Evolutionary conservation across 2,797 vertebrate genomes (phyloP).

Genomic region (Sorex maritimensis): DNA sequence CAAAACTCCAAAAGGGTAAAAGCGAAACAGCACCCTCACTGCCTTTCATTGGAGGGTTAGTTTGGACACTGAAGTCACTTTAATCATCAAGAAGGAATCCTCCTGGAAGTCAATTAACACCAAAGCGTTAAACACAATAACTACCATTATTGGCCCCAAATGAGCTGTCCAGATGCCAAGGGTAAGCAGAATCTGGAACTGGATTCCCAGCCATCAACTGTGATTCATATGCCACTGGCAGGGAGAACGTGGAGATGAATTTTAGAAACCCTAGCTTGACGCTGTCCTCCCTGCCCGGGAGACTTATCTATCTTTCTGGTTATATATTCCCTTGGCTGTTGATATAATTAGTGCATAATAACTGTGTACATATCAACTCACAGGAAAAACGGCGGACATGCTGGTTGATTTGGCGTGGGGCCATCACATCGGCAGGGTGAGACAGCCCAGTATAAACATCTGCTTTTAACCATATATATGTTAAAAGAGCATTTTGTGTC

Average conservation of each 20-base stretch:
- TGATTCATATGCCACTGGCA: background rate
- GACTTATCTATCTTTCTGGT: conserved; percentile 72
- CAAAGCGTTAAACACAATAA: conserved; percentile 23
- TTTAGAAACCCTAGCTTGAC: background rate
- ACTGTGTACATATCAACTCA: conserved; percentile 77
- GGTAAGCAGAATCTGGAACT: background rate
- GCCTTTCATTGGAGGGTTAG: conserved; percentile 25
- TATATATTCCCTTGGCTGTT: conserved; percentile 70
- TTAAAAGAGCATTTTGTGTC: conserved; percentile 68
- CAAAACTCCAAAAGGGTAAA: background rate
- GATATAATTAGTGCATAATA: conserved; percentile 79
- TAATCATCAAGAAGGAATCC: conserved; percentile 53
- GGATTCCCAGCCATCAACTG: background rate
- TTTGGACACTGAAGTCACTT: conserved; percentile 34
- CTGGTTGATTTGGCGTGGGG: conserved; percentile 71
- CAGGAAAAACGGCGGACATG: conserved; percentile 67
- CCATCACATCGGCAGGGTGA: conserved; percentile 69
- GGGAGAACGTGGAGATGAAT: conserved; percentile 43
- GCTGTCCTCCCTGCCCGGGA: background rate
- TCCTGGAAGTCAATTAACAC: conserved; percentile 18
- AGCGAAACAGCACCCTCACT: background rate
- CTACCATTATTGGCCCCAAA: background rate
- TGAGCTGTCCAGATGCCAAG: background rate
- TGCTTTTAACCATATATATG: conserved; percentile 75
- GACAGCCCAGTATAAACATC: conserved; percentile 78